These are phyloP conservation scores for Colletes collaris DNA, from an alignment of 2,888 invertebrate species.

Conservation along the genomic window DNA sequence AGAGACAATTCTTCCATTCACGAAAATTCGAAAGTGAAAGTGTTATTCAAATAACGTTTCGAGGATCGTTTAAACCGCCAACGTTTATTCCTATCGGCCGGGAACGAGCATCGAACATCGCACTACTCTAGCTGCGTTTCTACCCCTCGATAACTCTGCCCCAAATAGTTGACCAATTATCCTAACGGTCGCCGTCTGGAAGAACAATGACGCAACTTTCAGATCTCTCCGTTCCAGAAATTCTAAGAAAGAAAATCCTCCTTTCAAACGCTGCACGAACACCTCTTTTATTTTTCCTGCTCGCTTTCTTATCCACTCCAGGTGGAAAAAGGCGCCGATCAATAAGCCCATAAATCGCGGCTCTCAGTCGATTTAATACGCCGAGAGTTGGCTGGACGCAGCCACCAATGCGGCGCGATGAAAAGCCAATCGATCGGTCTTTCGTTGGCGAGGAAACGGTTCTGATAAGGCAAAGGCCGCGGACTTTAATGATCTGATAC, in stretches of 20 bases:
- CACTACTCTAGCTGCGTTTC: too few relatives aligned
- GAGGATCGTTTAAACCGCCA: too few relatives aligned
- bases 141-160: too few relatives aligned
- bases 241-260: conserved; percentile 1
- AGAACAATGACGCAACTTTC: too few relatives aligned
- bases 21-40: too few relatives aligned
- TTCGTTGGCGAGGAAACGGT: background rate
- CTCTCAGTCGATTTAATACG: background rate
- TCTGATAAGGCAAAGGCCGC: conserved; percentile 27
- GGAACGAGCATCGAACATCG: too few relatives aligned
- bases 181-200: too few relatives aligned
- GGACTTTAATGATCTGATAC: conserved; percentile 28
- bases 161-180: too few relatives aligned
- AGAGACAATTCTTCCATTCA: too few relatives aligned
- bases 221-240: too few relatives aligned
- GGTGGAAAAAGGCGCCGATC: conserved; percentile 10
- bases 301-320: background rate
- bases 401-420: background rate
- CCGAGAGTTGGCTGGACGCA: background rate
- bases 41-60: too few relatives aligned
- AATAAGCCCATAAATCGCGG: conserved; percentile 12
- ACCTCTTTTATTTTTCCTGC: background rate
- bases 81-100: too few relatives aligned
- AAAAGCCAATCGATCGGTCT: conserved; percentile 25
- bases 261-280: background rate